These are phyloP conservation scores for Fulmarus glacialis DNA, from an alignment of 2,113 vertebrate genomes.

Conservation along the genomic window DNA sequence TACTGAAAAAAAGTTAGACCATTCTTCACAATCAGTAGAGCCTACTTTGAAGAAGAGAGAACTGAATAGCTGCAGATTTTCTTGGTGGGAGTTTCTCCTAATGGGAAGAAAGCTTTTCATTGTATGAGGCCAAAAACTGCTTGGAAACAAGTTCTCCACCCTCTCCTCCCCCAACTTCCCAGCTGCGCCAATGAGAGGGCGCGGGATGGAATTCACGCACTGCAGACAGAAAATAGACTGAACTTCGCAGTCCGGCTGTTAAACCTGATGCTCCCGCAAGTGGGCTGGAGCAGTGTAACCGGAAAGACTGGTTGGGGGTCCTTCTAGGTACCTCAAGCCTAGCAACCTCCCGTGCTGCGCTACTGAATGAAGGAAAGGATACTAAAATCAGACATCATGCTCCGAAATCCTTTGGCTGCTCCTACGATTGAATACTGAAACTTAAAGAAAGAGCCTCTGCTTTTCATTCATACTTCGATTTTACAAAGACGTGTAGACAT, in stretches of 20 bases:
- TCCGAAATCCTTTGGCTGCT: background rate
- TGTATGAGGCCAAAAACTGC: conserved; percentile 75
- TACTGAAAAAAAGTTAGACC: background rate
- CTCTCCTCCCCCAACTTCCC: conserved; percentile 72
- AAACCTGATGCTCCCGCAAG: conserved; percentile 63
- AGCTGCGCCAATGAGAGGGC: conserved; percentile 70
- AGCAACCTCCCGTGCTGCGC: background rate
- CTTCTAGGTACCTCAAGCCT: background rate
- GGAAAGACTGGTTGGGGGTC: conserved; percentile 59
- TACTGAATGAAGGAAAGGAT: background rate
- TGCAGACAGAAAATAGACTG: conserved; percentile 45
- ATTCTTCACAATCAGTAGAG: background rate
- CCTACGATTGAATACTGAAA: background rate
- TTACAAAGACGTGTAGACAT: background rate
- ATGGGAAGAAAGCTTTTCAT: conserved; percentile 71
- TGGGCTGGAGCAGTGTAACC: conserved; percentile 55
- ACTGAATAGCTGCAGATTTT: conserved; percentile 62
- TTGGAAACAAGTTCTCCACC: conserved; percentile 68
- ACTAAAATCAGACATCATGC: background rate
- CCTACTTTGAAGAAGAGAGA: conserved; percentile 40
- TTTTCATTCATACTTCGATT: background rate
- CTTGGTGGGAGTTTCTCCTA: conserved; percentile 67
- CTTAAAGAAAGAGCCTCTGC: background rate
- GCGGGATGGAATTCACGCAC: conserved; percentile 65
- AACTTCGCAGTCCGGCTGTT: conserved; percentile 56